Conservation (phyloP, 2,888 invertebrate genomes). For the Ischnura elegans region DNA sequence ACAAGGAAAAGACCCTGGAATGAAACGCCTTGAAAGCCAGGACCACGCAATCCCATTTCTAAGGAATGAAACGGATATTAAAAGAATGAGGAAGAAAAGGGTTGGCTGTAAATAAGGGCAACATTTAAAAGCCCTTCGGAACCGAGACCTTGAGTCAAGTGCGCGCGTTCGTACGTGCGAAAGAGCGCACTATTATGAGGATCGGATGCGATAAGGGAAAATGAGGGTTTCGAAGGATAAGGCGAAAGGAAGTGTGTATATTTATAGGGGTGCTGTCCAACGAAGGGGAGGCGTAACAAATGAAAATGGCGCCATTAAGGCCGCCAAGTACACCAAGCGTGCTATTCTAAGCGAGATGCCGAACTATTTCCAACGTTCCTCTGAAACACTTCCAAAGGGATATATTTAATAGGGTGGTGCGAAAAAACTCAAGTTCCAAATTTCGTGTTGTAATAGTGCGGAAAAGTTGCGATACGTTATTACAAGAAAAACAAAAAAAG, state of each 20-base stretch:
- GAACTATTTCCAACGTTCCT: too few species aligned
- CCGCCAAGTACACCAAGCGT: too few species aligned
- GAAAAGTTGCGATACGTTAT: too few species aligned
- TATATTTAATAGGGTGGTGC: too few species aligned
- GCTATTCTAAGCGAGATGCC: too few species aligned
- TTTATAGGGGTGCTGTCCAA: not conserved
- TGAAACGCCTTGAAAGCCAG: not conserved
- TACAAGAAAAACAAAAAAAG: too few species aligned
- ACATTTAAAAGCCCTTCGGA: not conserved
- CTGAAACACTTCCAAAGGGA: too few species aligned
- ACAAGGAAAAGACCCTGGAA: not conserved
- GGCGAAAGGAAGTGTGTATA: not conserved
- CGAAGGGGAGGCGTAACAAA: not conserved
- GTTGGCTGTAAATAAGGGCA: not conserved
- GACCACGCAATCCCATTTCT: not conserved
- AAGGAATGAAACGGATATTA: not conserved
- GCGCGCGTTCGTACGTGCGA: not conserved
- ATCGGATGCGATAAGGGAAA: conserved; percentile 38
- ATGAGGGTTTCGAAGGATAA: conserved; percentile 29
- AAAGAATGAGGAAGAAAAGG: not conserved
- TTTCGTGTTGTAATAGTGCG: too few species aligned
- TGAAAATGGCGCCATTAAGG: not conserved
- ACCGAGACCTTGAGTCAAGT: not conserved
- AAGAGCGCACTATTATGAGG: conserved; percentile 2
- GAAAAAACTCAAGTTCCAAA: too few species aligned